phyloP scores from a whole-genome alignment of 2,888 invertebrate genomes.

The Spilosoma lubricipeda region DNA sequence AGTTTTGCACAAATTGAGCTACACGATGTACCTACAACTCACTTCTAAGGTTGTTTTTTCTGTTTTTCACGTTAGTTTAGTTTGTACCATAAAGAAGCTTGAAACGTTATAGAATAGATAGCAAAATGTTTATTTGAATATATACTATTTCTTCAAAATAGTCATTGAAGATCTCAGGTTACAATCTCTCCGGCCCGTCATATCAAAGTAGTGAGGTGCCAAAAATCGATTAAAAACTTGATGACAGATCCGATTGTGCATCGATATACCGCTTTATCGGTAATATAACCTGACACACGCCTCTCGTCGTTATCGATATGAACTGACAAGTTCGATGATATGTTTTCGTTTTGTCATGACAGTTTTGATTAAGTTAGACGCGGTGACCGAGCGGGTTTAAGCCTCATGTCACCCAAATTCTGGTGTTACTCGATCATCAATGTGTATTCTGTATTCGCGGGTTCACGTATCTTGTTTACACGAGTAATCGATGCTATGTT shows the following conservation, averaged over 20 bases:
- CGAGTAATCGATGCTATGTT: conserved; percentile 2
- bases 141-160: background rate
- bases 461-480: conserved; percentile 4
- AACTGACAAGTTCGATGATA: conserved; percentile 53
- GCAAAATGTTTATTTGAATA: background rate
- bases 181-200: conserved; percentile 13
- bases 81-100: background rate
- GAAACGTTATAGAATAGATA: too few species aligned
- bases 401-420: conserved; percentile 42
- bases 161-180: background rate
- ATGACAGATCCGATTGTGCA: conserved; percentile 52
- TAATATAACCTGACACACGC: conserved; percentile 49
- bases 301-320: conserved; percentile 42
- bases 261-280: conserved; percentile 42
- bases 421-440: conserved; percentile 24
- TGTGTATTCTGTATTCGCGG: conserved; percentile 14
- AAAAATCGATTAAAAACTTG: conserved; percentile 54
- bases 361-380: conserved; percentile 47
- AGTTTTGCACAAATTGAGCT: too few species aligned
- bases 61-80: background rate
- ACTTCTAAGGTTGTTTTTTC: too few species aligned
- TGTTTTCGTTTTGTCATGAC: conserved; percentile 52
- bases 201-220: conserved; percentile 38
- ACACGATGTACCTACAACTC: too few species aligned
- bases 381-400: conserved; percentile 44